These are phyloP conservation scores for Delphinus delphis DNA, from an alignment of 2,113 vertebrate species.

Conservation along the genomic window DNA sequence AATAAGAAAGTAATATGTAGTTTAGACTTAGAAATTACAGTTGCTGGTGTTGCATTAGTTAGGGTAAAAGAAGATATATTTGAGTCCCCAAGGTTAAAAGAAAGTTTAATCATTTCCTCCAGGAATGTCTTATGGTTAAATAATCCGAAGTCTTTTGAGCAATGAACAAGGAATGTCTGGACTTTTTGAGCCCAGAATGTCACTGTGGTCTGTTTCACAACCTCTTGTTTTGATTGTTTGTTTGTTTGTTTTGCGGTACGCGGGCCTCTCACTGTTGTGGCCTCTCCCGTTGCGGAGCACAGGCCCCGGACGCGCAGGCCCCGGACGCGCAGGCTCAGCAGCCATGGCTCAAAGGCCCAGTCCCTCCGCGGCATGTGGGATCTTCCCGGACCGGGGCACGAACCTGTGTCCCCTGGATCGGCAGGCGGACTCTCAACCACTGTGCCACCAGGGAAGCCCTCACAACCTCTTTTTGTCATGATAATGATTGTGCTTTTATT, in stretches of 20 bases:
- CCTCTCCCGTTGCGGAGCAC: too few relatives aligned
- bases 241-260: too few relatives aligned
- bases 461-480: not conserved
- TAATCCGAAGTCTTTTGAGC: not conserved
- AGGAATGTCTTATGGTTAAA: not conserved
- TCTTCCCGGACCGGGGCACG: too few relatives aligned
- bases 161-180: not conserved
- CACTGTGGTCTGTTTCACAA: not conserved
- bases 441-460: not conserved
- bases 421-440: too few relatives aligned
- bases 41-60: not conserved
- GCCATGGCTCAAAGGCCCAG: too few relatives aligned
- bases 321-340: too few relatives aligned
- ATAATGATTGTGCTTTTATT: not conserved
- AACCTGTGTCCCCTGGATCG: too few relatives aligned
- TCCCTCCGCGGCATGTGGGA: too few relatives aligned
- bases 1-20: not conserved
- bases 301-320: too few relatives aligned
- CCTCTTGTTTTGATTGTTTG: not conserved
- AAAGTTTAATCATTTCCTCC: conserved; percentile 2
- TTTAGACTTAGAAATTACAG: not conserved
- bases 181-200: not conserved
- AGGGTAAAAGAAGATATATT: conserved; percentile 9
- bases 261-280: too few relatives aligned
- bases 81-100: not conserved